Base-by-base conservation (phyloP, 2,113 vertebrate genomes). In the Ptychochromis oligacanthus region DNA sequence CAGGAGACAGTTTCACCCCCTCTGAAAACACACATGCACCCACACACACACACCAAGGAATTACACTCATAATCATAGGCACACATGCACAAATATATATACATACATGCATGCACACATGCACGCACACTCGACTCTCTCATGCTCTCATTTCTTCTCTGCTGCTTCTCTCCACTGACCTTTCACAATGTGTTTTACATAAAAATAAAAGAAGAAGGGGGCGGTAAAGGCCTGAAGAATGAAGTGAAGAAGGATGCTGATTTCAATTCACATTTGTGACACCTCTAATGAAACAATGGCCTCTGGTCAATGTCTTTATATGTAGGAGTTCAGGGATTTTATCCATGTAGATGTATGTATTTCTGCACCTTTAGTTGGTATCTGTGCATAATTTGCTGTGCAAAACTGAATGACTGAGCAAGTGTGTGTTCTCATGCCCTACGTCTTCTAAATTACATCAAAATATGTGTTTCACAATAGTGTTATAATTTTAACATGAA, bases 1-100 rank as follows among this genome's bases (percentile, higher is more conserved):
- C 94, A 95, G 95, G 96, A 96, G 97, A 96, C 96, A 95, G 76
- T 61, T 83, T 90, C 81, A 89, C 82, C 88, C 81, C 82, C 62
- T 20, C 60, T 76, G 83, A 82, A 91, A 57, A 83, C 70, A 81
- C 82, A 87, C 78, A 56, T 36, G 46, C 76, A 14, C 78, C 12
- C 76, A 38, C 88, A 40, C 64, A 49, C 81, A 76, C 77, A 82
- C 59, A 79, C 31, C 14, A 52, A 80, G 36, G 87, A 90, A 54
- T 76, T 61, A 62, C 79, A 81, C 78, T 79, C 79, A 72, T 84
- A 83, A 76, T 80, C 74, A 54, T 18, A 65, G 52, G 22, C 81
- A 58, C 85, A 83, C 83, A 87, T 40, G 22, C 70, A 88, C 18
- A 31, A 54, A 82, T 78, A 77, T 61, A 80, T 67, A 84, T 55